phyloP scores from a whole-genome alignment of 2,888 invertebrate genomes.

The Disparrhopalites patrizii region DNA sequence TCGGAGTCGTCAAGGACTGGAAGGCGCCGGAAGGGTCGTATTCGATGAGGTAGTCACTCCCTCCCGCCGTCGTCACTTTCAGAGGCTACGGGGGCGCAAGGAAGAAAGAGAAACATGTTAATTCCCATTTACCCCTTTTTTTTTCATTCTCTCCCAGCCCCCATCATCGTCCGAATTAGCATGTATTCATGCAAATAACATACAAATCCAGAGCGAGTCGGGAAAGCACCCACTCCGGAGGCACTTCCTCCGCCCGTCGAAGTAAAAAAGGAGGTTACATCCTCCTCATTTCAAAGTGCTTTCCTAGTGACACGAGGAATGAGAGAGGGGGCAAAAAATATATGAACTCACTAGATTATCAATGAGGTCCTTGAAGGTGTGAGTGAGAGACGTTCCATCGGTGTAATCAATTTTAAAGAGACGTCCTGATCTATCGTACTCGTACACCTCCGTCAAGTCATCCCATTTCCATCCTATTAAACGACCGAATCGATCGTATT shows the following conservation, averaged over 20 bases:
- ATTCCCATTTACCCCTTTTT: no score
- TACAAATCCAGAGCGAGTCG: no score
- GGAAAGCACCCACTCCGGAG: no score
- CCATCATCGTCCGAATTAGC: no score
- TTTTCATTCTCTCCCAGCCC: no score
- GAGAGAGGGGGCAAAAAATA: no score
- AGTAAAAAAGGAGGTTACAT: no score
- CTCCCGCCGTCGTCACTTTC: constrained; percentile 89
- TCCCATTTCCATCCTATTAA: constrained; percentile 91
- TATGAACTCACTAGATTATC: constrained; percentile 68
- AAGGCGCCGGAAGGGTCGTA: constrained; percentile 90
- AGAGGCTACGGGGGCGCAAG: constrained; percentile 72
- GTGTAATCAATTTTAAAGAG: constrained; percentile 85
- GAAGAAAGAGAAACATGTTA: no score
- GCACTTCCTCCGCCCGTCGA: no score
- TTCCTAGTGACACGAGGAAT: no score
- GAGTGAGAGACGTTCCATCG: constrained; percentile 83
- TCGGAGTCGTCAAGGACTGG: constrained; percentile 83
- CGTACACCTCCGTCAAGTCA: constrained; percentile 81
- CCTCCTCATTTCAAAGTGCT: no score
- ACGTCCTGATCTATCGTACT: constrained; percentile 84
- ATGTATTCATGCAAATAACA: no score
- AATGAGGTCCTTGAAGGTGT: constrained; percentile 87
- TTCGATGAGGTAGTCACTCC: constrained; percentile 86
- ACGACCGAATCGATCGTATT: constrained; percentile 86